Percentiles rank a stretch among this genome's conserved stretches.
Evolutionary conservation across 1,140 invertebrate species (phyloP).

Genomic region (Oreohelix idahoensis): DNA sequence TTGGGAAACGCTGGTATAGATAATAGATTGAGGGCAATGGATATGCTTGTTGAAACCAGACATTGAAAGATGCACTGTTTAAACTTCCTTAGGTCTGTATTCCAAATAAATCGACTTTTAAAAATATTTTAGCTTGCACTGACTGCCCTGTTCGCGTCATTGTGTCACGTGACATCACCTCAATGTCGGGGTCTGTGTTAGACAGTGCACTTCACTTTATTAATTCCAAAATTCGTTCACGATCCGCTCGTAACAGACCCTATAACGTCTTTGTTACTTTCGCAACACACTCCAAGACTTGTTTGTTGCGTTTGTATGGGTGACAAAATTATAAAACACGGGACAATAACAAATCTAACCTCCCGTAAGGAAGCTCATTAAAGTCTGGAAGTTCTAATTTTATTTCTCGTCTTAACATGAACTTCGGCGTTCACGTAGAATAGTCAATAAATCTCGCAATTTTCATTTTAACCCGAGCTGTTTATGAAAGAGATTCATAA

Average conservation of each 20-base stretch:
- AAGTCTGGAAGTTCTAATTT: neutral
- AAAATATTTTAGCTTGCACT: neutral
- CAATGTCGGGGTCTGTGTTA: neutral
- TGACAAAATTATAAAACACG: neutral
- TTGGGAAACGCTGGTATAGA: no score
- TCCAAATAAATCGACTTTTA: neutral
- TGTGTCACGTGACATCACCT: neutral
- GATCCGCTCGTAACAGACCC: neutral
- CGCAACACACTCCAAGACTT: neutral
- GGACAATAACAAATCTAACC: neutral
- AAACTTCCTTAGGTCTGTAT: no score
- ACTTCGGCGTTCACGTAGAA: neutral
- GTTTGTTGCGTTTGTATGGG: neutral
- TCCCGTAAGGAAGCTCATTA: neutral
- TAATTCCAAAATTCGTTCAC: neutral
- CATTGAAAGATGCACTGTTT: no score
- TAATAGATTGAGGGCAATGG: no score
- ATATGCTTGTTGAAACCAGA: no score
- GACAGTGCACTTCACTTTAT: conserved; percentile 1
- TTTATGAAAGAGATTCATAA: neutral
- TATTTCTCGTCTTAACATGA: neutral
- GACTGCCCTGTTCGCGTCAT: neutral
- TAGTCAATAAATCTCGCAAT: neutral
- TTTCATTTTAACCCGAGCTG: neutral
- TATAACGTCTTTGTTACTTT: neutral